Percentiles rank a stretch among this genome's conserved stretches.
phyloP scores from a whole-genome alignment of 1,140 invertebrate genomes.

The Bicyclus anynana region DNA sequence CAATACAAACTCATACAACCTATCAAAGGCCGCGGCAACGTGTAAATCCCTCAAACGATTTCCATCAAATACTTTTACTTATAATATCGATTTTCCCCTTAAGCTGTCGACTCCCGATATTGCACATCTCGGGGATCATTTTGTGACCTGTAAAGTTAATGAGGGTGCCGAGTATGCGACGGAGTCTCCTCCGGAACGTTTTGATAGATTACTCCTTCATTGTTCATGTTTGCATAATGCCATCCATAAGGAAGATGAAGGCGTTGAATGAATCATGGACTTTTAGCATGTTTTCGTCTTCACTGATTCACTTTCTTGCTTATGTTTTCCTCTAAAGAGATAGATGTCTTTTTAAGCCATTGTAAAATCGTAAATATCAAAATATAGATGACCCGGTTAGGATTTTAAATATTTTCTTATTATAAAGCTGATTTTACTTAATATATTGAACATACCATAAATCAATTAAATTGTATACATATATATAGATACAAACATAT shows the following conservation, averaged over 20 bases:
- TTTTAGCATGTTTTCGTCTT: too few relatives aligned
- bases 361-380: too few relatives aligned
- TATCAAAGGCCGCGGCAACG: background rate
- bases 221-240: slow-evolving; percentile 35
- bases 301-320: too few relatives aligned
- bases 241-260: slow-evolving; percentile 23
- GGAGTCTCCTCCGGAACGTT: background rate
- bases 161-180: slow-evolving; percentile 1
- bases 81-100: background rate
- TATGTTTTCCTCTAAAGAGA: too few relatives aligned
- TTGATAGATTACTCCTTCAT: slow-evolving; percentile 35
- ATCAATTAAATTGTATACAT: too few relatives aligned
- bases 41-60: background rate
- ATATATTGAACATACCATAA: too few relatives aligned
- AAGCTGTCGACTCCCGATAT: background rate
- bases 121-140: slow-evolving; percentile 2
- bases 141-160: slow-evolving; percentile 7
- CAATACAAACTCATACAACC: background rate
- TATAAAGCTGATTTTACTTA: too few relatives aligned
- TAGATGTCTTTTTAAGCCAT: too few relatives aligned
- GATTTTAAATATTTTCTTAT: too few relatives aligned
- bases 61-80: background rate
- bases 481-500: too few relatives aligned
- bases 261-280: slow-evolving; percentile 6
- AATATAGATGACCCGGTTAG: too few relatives aligned